Evolutionary conservation across 2,888 invertebrate genomes (phyloP), one percentile per base, ranked within the genome.

Genomic region (Bellardia bayeri): DNA sequence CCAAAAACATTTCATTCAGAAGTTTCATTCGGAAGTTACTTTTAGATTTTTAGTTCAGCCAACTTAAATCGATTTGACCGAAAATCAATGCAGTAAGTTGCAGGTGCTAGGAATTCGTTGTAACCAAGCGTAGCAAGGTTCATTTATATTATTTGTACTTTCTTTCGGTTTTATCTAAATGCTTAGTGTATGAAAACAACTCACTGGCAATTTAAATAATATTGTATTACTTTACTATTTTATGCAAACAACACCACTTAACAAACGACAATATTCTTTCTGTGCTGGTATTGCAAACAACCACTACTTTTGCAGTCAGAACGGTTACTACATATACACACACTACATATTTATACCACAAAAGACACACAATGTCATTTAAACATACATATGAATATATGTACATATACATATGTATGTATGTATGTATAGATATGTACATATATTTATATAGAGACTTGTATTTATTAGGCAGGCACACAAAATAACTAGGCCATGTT

Each of bases 221-320:
- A 90, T 87, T 87, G 87, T 84, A 87, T 89, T 90, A 88, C 89
- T 85, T 89, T 90, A 88, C 89, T 85, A 85, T 89, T 89, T 90
- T 89, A 90, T 89, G 90, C 89, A 90, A 90, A 90, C 89, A 90
- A 88, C 86, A 86, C 85, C 86, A 89, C 84, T 88, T 88, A 90
- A 75, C 63, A 83, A 85, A 87, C 82, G 83, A 87, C 87, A 87
- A 84, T 78, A 72, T 81, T 87, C 81, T 81, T 71, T 84, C 84
- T 76, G 45, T 76, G 64, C 54, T 76, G 76, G 64, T 66, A 72
- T 76, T 54, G 68, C 61, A 85, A 75, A 80, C 80, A 58, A 74
- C 40, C 14, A 74, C 42, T 68, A 71, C 42, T 69, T 71, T 42
- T 54, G 63, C 33, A 82, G 37, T 68, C 81, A 66, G 40, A 51